Evolutionary conservation across 2,888 invertebrate species (phyloP), one percentile per base, ranked within the genome.

Genomic region (Luffia ferchaultella): DNA sequence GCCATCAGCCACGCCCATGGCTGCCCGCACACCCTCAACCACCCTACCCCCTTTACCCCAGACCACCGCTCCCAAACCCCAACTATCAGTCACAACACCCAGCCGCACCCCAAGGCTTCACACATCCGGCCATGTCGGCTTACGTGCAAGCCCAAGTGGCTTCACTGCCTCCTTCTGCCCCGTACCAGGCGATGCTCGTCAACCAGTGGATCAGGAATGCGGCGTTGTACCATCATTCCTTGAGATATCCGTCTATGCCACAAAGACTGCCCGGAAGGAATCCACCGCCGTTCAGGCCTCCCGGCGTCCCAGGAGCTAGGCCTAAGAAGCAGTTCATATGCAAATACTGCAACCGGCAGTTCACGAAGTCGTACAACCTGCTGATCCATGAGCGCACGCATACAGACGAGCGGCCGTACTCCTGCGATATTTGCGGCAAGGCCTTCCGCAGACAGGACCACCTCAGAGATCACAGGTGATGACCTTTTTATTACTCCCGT

Each of bases 311-410:
- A 47, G 87, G 88, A 60, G 85, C 80, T 30, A 83, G 91, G 56
- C 91, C 91, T 46, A 91, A 91, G 72, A 91, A 91, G 61, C 91
- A 98, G 79, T 98, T 97, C 82, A 97, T 98, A 67, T 98, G 98
- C 88, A 95, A 96, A 80, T 98, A 93, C 79, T 98, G 98, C 85
- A 93, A 95, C 70, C 89, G 98, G 41, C 96, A 97, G 70, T 98
- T 98, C 82, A 98, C 97, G 57, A 98, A 98, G 76, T 96, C 96
- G 47, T 98, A 98, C 87, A 98, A 98, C 76, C 87, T 98, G 62
- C 87, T 98, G 64, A 98, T 98, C 61, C 98, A 98, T 74, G 98
- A 97, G 73, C 87, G 97, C 64, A 98, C 97, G 1, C 98, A 98
- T 73, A 98, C 97, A 41, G 96, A 97, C 70, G 97, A 98, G 76